Base-by-base conservation (phyloP, 2,113 vertebrate genomes). In the Tringa solitaria region DNA sequence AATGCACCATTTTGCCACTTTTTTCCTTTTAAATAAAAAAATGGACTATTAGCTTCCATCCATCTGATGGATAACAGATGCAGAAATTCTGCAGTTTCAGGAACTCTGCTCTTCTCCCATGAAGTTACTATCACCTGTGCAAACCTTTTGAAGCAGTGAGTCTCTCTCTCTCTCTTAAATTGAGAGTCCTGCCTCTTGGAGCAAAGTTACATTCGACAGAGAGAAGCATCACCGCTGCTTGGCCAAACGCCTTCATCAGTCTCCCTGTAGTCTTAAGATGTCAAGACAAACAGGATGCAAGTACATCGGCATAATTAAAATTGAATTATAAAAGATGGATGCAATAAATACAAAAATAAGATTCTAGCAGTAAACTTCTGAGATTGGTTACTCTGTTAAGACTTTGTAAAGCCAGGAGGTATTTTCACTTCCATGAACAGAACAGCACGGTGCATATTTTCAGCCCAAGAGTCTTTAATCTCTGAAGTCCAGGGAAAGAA, bases 321-420 rank as follows among this genome's bases (percentile, higher is more conserved):
- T 0, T 57, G 32, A 78, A 32, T 73, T 60, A 73, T 14, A 90
- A 73, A 73, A 56, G 14, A 13, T n/a, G 48, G 23, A 67, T 17
- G 19, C 22, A 82, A 39, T 20, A 82, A 84, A 65, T 73, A 87
- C 28, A 95, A 90, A 94, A 91, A 78, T 50, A 60, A 92, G 93
- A 37, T 63, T 95, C n/a, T 43, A 51, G 21, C 9, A 2, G 28
- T 50, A 54, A 14, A 5, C 41, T 63, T 75, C 48, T 54, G 39
- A 87, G 18, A 73, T 7, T 32, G 54, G 56, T 63, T 30, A n/a
- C 4, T 11, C 13, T n/a, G 5, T 54, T 57, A 56, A 83, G 72
- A 76, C 41, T 91, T 59, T 37, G 23, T 69, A 75, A 77, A 74
- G 56, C 73, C 51, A n/a, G 75, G 93, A 97, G 92, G 92, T 89